phyloP scores from a whole-genome alignment of 2,888 invertebrate species.

The Leuctra nigra region DNA sequence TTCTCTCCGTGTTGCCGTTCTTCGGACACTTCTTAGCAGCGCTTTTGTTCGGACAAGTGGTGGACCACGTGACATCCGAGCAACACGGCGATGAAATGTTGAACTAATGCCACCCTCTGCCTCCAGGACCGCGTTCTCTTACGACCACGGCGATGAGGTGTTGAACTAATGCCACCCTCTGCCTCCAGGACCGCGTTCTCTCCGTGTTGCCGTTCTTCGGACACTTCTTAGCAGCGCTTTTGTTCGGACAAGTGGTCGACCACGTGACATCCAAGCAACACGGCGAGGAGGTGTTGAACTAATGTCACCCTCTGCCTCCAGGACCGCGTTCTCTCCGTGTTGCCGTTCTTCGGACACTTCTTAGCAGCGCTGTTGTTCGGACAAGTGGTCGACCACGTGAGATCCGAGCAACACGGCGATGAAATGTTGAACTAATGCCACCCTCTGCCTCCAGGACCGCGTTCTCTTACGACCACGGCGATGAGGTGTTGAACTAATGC shows the following conservation, averaged over 20 bases:
- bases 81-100: too few relatives aligned
- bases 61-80: slow-evolving; percentile 49
- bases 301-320: too few relatives aligned
- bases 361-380: slow-evolving; percentile 50
- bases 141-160: too few relatives aligned
- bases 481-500: too few relatives aligned
- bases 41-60: slow-evolving; percentile 49
- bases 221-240: slow-evolving; percentile 49
- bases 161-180: too few relatives aligned
- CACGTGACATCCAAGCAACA: slow-evolving; percentile 48
- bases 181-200: slow-evolving; percentile 50
- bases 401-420: slow-evolving; percentile 47
- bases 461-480: too few relatives aligned
- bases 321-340: slow-evolving; percentile 49
- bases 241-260: slow-evolving; percentile 50
- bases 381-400: slow-evolving; percentile 49
- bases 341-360: slow-evolving; percentile 52
- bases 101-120: too few relatives aligned
- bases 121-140: too few relatives aligned
- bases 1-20: slow-evolving; percentile 48
- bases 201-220: slow-evolving; percentile 51
- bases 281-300: too few relatives aligned
- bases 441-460: too few relatives aligned
- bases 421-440: too few relatives aligned
- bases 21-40: slow-evolving; percentile 52